Conservation (phyloP, 2,113 vertebrate species). For the Rhinolophus sinicus region DNA sequence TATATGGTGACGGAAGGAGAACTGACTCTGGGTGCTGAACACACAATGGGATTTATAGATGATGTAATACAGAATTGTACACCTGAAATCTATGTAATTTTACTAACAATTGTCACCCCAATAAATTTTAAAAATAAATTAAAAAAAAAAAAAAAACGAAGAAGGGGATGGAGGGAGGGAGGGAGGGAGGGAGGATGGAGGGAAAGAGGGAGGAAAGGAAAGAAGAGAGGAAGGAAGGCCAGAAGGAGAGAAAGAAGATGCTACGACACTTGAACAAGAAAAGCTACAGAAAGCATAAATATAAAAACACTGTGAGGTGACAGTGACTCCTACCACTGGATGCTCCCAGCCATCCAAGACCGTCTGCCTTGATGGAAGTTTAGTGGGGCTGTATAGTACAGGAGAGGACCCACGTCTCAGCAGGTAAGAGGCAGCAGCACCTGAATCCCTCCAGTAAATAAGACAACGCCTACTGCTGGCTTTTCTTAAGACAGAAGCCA, state of each 20-base stretch:
- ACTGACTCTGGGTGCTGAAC: too few species aligned
- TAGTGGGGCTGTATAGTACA: constrained; percentile 50
- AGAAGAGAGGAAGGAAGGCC: background rate
- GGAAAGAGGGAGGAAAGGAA: background rate
- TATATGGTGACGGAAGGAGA: too few species aligned
- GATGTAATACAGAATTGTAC: too few species aligned
- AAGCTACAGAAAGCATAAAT: constrained; percentile 70
- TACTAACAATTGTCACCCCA: too few species aligned
- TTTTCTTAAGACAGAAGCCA: constrained; percentile 11
- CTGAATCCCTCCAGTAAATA: constrained; percentile 62
- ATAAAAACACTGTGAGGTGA: constrained; percentile 54
- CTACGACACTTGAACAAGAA: constrained; percentile 57
- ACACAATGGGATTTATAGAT: too few species aligned
- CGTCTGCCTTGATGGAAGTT: constrained; percentile 70
- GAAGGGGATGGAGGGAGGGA: background rate
- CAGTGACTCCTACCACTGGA: constrained; percentile 50
- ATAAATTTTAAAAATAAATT: too few species aligned
- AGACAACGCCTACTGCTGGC: constrained; percentile 43
- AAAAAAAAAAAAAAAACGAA: too few species aligned
- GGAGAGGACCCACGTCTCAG: constrained; percentile 37
- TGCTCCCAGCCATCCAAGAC: constrained; percentile 68
- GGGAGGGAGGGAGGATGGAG: accelerated
- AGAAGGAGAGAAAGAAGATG: constrained; percentile 14
- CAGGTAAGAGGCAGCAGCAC: constrained; percentile 58
- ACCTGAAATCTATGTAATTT: too few species aligned